Evolutionary conservation across 92 coral and sea anemone species (phyloP).

Genomic region (Hydrozoanthus gracilis): DNA sequence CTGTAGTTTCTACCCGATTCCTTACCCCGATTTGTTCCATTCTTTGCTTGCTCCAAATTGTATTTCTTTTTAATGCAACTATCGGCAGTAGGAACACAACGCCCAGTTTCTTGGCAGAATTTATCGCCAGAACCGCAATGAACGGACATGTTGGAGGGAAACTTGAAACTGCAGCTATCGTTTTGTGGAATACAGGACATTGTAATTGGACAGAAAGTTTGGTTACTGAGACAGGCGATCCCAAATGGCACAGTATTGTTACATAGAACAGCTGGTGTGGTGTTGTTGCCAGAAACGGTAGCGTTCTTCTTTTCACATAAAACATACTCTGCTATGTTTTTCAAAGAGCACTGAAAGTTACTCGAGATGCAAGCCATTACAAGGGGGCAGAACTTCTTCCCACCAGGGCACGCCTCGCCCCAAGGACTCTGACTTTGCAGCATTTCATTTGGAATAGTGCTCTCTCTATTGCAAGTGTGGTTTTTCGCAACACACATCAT

Average conservation of each 20-base stretch:
- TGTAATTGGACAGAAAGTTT: slow-evolving; percentile 27
- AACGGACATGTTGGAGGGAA: slow-evolving; percentile 18
- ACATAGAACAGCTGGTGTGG: slow-evolving; percentile 16
- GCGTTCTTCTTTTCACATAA: slow-evolving; percentile 23
- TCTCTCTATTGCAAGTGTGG: slow-evolving; percentile 9
- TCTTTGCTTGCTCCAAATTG: neutral
- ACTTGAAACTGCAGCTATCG: slow-evolving; percentile 9
- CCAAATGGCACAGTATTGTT: slow-evolving; percentile 26
- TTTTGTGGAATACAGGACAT: slow-evolving; percentile 15
- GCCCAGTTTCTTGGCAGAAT: slow-evolving; percentile 19
- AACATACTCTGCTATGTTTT: neutral
- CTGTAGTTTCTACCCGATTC: no score
- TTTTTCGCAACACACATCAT: slow-evolving; percentile 28
- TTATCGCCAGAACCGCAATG: slow-evolving; percentile 7
- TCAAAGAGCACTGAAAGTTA: neutral
- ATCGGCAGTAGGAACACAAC: slow-evolving; percentile 1
- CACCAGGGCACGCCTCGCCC: slow-evolving; percentile 24
- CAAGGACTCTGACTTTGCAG: slow-evolving; percentile 1
- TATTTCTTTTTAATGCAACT: slow-evolving; percentile 23
- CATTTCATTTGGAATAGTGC: neutral
- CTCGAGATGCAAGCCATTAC: slow-evolving; percentile 35
- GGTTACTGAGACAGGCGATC: slow-evolving; percentile 4
- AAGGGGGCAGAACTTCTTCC: slow-evolving; percentile 30
- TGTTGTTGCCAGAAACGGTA: slow-evolving; percentile 3
- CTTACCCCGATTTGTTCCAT: slow-evolving; percentile 37